Conservation (phyloP, 2,113 vertebrate species). For the Toxotes chatareus region DNA sequence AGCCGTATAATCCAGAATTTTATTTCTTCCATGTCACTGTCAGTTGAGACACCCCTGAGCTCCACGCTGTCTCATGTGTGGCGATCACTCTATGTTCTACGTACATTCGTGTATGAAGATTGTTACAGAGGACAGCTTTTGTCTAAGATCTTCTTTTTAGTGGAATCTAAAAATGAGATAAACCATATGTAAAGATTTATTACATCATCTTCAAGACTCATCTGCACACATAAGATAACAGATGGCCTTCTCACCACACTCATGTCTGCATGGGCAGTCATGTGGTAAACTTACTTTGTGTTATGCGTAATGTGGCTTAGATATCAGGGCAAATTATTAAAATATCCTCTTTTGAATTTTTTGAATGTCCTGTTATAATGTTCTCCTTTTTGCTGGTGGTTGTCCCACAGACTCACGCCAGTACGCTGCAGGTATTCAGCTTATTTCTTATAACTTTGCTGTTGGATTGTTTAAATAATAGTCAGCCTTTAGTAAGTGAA, state of each 20-base stretch:
- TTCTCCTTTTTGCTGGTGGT: neutral
- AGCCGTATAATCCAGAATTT: too few species aligned
- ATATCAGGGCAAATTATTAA: neutral
- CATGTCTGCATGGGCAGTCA: constrained; percentile 63
- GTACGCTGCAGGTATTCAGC: neutral
- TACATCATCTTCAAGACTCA: constrained; percentile 3
- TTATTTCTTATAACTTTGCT: neutral
- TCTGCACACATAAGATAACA: constrained; percentile 37
- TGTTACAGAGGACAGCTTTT: neutral
- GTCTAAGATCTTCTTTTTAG: neutral
- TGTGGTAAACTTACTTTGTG: constrained; percentile 14
- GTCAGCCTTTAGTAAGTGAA: neutral
- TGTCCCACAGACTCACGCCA: neutral
- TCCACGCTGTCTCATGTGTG: too few species aligned
- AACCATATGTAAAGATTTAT: neutral
- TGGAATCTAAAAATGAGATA: constrained; percentile 13
- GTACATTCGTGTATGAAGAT: neutral
- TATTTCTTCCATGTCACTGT: neutral
- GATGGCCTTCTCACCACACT: constrained; percentile 34
- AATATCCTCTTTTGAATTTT: constrained; percentile 26
- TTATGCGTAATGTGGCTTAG: constrained; percentile 15
- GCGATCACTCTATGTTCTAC: neutral
- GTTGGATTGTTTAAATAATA: neutral
- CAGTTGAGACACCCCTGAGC: neutral
- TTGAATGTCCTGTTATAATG: neutral